Evolutionary conservation across 1,140 invertebrate species (phyloP).

Genomic region (Tetragnatha versicolor): DNA sequence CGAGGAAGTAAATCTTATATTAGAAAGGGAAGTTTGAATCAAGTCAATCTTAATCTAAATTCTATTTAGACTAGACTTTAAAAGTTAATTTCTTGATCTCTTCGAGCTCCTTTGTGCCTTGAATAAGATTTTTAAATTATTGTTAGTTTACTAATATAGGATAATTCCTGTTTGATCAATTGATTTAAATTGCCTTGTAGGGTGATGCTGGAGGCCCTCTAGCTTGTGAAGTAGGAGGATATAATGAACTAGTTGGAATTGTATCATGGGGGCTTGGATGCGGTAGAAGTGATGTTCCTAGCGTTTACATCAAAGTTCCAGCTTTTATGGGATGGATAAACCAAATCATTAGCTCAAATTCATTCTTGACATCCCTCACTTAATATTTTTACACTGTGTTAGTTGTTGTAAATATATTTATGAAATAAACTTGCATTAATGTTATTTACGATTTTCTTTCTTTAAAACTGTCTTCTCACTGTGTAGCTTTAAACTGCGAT

Average conservation of each 20-base stretch:
- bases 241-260: slow-evolving; percentile 86
- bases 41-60: too few species aligned
- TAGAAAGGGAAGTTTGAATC: too few species aligned
- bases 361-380: slow-evolving; percentile 36
- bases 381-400: background rate
- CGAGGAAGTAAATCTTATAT: too few species aligned
- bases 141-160: too few species aligned
- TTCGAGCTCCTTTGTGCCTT: too few species aligned
- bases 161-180: too few species aligned
- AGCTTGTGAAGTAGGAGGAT: slow-evolving; percentile 89
- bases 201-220: slow-evolving; percentile 89
- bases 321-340: slow-evolving; percentile 95
- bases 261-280: slow-evolving; percentile 93
- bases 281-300: slow-evolving; percentile 83
- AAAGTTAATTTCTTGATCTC: too few species aligned
- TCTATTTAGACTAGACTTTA: too few species aligned
- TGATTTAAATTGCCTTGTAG: slow-evolving; percentile 69
- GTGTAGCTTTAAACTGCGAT: too few species aligned
- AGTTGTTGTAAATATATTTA: background rate
- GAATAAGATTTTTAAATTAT: too few species aligned
- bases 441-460: too few species aligned
- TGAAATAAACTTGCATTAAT: background rate
- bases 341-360: slow-evolving; percentile 75
- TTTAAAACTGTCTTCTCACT: too few species aligned
- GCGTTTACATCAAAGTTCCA: slow-evolving; percentile 91